Percentiles rank a stretch among this genome's conserved stretches.
These are phyloP conservation scores for Alviniconcha strummeri DNA, from an alignment of 2,888 invertebrate species.

Conservation along the genomic window DNA sequence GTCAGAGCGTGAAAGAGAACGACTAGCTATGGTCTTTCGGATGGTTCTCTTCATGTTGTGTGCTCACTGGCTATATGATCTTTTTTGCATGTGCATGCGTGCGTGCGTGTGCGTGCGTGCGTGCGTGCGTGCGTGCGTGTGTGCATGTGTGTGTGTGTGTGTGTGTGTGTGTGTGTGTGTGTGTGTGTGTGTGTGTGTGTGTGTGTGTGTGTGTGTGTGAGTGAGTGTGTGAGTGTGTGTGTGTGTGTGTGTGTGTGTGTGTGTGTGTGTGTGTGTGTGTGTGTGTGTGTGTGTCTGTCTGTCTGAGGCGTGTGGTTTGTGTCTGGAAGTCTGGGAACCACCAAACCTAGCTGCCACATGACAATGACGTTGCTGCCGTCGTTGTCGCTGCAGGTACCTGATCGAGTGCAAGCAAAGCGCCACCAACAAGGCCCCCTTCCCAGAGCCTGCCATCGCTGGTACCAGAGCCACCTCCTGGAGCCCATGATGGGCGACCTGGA, in stretches of 20 bases:
- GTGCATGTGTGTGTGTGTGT: too few relatives aligned
- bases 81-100: not conserved
- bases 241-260: too few relatives aligned
- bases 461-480: slow-evolving; percentile 63
- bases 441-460: slow-evolving; percentile 66
- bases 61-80: too few relatives aligned
- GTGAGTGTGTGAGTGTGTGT: slow-evolving; percentile 6
- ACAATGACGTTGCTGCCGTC: not conserved
- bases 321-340: too few relatives aligned
- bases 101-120: not conserved
- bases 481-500: slow-evolving; percentile 66
- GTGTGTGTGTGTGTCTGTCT: too few relatives aligned
- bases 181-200: not conserved
- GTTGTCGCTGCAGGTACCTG: slow-evolving; percentile 47
- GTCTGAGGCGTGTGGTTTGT: too few relatives aligned
- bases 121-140: slow-evolving; percentile 1
- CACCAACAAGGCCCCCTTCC: slow-evolving; percentile 61
- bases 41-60: too few relatives aligned
- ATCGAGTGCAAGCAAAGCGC: slow-evolving; percentile 66
- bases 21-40: too few relatives aligned
- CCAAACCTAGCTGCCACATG: slow-evolving; percentile 37
- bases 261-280: too few relatives aligned
- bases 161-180: too few relatives aligned
- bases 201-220: slow-evolving; percentile 6
- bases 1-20: too few relatives aligned